phyloP scores from a whole-genome alignment of 2,113 vertebrate genomes.

The Dicaeum eximium region DNA sequence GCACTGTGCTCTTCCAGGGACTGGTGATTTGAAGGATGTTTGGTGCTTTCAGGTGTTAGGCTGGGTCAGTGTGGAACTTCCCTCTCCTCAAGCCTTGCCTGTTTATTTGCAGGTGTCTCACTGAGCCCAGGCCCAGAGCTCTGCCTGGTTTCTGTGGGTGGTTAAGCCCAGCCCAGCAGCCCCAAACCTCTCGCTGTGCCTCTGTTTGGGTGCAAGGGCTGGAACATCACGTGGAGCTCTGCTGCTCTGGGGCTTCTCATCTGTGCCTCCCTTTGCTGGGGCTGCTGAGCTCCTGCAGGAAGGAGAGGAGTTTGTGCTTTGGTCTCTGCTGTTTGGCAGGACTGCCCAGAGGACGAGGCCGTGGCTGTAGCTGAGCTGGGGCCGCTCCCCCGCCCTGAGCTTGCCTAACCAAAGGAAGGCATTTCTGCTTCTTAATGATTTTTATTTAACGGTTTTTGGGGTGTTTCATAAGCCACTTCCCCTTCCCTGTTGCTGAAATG shows the following conservation, averaged over 20 bases:
- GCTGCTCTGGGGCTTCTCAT: neutral
- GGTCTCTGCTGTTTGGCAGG: accelerated
- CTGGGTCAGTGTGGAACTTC: neutral
- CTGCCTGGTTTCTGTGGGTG: neutral
- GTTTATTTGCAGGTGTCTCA: accelerated
- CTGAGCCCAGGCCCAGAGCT: accelerated
- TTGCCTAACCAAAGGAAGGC: neutral
- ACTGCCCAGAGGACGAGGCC: neutral
- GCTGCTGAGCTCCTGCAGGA: neutral
- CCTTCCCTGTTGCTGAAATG: neutral
- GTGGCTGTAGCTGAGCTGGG: neutral
- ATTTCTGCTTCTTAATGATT: neutral
- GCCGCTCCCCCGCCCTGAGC: neutral
- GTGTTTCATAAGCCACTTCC: constrained; percentile 33
- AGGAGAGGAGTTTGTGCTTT: neutral
- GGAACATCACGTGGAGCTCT: neutral
- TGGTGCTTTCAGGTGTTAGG: neutral
- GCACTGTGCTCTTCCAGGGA: accelerated
- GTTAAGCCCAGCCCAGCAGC: neutral
- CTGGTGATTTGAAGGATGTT: neutral
- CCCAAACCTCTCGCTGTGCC: neutral
- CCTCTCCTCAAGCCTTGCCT: neutral
- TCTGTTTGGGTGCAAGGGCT: neutral
- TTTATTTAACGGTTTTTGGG: neutral
- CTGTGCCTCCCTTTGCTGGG: neutral